These are phyloP conservation scores for Columba janthina DNA, from an alignment of 2,113 vertebrate species.

Conservation along the genomic window DNA sequence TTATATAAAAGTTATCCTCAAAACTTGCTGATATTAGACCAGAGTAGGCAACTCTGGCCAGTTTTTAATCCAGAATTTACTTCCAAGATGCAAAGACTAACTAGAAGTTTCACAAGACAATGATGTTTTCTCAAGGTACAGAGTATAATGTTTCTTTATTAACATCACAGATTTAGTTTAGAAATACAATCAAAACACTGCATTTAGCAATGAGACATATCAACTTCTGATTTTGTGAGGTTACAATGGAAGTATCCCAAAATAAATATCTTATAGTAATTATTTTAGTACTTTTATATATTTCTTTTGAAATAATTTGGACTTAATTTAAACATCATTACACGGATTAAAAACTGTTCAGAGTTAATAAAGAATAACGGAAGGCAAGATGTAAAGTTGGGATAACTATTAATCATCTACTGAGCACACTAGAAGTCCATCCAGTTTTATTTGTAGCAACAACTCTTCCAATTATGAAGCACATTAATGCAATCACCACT, in stretches of 20 bases:
- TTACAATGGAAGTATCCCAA: not conserved
- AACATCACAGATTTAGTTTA: not conserved
- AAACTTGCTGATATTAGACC: not conserved
- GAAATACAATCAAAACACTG: not conserved
- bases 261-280: not conserved
- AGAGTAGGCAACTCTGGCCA: constrained; percentile 1
- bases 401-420: not conserved
- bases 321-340: not conserved
- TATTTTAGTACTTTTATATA: not conserved
- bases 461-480: not conserved
- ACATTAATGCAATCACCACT: not conserved
- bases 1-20: not conserved
- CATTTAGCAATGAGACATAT: not conserved
- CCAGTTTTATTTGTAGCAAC: constrained; percentile 3
- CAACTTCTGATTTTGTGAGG: not conserved
- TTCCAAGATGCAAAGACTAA: not conserved
- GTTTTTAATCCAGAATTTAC: constrained; percentile 27
- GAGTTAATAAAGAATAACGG: constrained; percentile 6
- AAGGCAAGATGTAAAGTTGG: not conserved
- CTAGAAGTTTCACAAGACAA: not conserved
- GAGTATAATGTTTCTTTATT: not conserved
- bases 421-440: not conserved
- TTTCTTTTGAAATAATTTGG: not conserved
- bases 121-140: not conserved
- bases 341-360: constrained; percentile 3